Evolutionary conservation across 2,113 vertebrate species (phyloP).

Genomic region (Microcebus tavaratra): DNA sequence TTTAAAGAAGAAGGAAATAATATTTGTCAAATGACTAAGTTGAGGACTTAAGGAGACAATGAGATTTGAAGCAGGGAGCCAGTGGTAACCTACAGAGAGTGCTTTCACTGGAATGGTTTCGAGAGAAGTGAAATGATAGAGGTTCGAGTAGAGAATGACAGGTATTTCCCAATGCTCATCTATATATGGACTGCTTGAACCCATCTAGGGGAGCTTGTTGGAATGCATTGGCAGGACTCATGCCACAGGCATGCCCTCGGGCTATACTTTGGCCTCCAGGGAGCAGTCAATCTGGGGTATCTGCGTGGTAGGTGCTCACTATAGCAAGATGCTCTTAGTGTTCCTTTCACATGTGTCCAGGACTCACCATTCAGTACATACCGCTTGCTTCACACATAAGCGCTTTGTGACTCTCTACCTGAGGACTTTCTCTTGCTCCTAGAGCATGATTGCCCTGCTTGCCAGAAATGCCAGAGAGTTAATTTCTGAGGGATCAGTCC

Average conservation of each 20-base stretch:
- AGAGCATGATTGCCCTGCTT: conserved; percentile 8
- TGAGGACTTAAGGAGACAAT: neutral
- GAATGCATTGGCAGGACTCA: neutral
- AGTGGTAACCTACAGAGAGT: neutral
- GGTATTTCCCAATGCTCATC: neutral
- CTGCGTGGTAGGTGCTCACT: neutral
- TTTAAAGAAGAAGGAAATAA: conserved; percentile 28
- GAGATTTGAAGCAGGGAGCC: neutral
- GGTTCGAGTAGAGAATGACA: neutral
- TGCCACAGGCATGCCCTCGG: neutral
- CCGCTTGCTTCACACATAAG: neutral
- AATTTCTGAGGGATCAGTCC: conserved; percentile 7
- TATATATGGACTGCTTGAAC: conserved; percentile 6
- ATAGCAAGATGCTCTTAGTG: neutral
- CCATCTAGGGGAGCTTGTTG: neutral
- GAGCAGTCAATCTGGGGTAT: neutral
- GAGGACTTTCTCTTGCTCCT: conserved; percentile 46
- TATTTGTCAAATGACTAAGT: neutral
- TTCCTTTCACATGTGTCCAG: neutral
- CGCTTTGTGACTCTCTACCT: neutral
- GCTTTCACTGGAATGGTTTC: neutral
- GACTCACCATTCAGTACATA: neutral
- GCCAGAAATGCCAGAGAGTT: conserved; percentile 52
- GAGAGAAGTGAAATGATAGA: conserved; percentile 21
- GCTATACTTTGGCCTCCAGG: neutral